phyloP scores from a whole-genome alignment of 2,113 vertebrate species.

The Passerina amoena region DNA sequence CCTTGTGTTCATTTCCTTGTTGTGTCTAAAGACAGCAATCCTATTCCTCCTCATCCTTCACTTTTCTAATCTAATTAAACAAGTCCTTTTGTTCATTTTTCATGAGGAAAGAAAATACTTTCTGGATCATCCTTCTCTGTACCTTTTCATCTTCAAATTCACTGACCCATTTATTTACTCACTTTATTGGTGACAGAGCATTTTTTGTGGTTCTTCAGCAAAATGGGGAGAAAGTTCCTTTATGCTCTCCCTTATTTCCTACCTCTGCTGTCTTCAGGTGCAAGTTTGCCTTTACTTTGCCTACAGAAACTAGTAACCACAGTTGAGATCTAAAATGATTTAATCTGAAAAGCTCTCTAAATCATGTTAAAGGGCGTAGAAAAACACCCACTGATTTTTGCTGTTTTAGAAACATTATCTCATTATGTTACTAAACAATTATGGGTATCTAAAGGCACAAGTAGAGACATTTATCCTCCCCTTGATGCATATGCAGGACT shows the following conservation, averaged over 20 bases:
- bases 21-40: background rate
- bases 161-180: background rate
- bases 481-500: conserved; percentile 20
- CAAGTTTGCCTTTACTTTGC: background rate
- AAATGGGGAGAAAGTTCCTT: background rate
- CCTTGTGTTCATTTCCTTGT: background rate
- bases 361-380: background rate
- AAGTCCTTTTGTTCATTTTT: background rate
- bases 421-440: conserved; percentile 52
- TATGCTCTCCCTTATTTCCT: background rate
- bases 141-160: background rate
- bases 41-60: background rate
- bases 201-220: background rate
- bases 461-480: conserved; percentile 16
- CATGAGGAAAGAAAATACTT: background rate
- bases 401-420: conserved; percentile 44
- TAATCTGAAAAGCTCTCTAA: background rate
- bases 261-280: background rate
- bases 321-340: background rate
- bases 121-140: background rate
- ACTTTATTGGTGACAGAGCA: background rate
- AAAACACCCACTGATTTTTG: conserved; percentile 29
- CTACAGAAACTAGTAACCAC: background rate
- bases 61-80: background rate
- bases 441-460: conserved; percentile 20